Evolutionary conservation across 2,113 vertebrate genomes (phyloP).

Genomic region (Nesospiza acunhae): DNA sequence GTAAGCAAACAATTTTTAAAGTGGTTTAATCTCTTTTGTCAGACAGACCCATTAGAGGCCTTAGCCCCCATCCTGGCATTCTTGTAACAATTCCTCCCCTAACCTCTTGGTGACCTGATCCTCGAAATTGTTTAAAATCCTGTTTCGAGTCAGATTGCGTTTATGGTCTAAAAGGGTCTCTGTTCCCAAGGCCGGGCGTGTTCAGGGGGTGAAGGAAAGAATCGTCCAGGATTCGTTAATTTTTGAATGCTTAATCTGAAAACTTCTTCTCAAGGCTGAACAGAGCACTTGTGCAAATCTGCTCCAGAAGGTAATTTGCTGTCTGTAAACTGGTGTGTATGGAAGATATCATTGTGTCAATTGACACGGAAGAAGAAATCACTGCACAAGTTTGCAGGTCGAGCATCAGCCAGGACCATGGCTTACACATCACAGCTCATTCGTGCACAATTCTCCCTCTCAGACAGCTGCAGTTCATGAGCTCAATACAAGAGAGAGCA

Average conservation of each 20-base stretch:
- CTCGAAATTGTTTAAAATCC: not conserved
- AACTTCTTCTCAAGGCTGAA: not conserved
- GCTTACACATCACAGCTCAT: not conserved
- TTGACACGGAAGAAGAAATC: not conserved
- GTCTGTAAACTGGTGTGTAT: not conserved
- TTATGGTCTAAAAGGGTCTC: not conserved
- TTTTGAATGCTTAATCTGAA: not conserved
- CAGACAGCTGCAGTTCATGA: not conserved
- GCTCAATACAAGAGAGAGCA: not conserved
- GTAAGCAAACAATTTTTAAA: not conserved
- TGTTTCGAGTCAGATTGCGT: not conserved
- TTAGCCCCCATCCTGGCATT: not conserved
- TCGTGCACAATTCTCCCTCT: not conserved
- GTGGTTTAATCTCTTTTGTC: not conserved
- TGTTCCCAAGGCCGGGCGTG: not conserved
- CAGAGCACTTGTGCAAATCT: not conserved
- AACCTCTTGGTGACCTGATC: not conserved
- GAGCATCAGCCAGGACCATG: accelerated
- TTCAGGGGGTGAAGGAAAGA: not conserved
- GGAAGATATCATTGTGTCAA: not conserved
- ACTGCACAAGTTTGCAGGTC: not conserved
- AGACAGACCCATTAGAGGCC: not conserved
- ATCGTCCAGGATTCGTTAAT: not conserved
- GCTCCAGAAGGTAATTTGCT: not conserved
- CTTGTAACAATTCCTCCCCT: not conserved